A percentile compares a stretch with the other conserved stretches of the same genome.
phyloP scores from a whole-genome alignment of 2,888 invertebrate species.

The Cecidostiba fungosa region DNA sequence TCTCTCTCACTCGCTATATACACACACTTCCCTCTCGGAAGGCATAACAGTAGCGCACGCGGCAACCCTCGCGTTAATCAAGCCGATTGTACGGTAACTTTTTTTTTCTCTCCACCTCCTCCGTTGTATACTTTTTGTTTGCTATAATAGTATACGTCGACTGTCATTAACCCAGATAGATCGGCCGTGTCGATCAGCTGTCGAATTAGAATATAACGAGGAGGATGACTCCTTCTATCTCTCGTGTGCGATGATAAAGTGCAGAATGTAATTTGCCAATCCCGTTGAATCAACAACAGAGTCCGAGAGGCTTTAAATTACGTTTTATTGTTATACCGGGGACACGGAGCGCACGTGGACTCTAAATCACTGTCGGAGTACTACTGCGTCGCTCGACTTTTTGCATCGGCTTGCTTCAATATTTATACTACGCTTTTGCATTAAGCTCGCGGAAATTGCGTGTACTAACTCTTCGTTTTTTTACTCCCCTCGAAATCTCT shows the following conservation, averaged over 20 bases:
- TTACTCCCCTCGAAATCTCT: background rate
- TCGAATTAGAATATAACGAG: background rate
- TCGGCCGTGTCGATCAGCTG: background rate
- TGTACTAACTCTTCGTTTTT: background rate
- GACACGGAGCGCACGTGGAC: background rate
- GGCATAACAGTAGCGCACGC: constrained; percentile 13
- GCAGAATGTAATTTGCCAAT: background rate
- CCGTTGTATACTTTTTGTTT: background rate
- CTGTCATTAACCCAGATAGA: background rate
- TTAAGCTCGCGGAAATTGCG: background rate
- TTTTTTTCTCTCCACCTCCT: background rate
- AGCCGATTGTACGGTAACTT: constrained; percentile 13
- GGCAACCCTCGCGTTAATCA: constrained; percentile 18
- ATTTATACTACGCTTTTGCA: constrained; percentile 7
- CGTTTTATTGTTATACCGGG: constrained; percentile 1
- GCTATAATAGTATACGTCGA: background rate
- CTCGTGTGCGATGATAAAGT: background rate
- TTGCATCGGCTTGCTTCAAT: constrained; percentile 12
- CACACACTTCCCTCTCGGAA: background rate
- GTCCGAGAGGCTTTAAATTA: constrained; percentile 8
- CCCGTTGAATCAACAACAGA: background rate
- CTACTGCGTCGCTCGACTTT: background rate
- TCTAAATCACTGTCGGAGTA: background rate
- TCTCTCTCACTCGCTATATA: constrained; percentile 21
- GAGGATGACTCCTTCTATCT: background rate